These are phyloP conservation scores for Bruchidius siliquastri DNA, from an alignment of 2,888 invertebrate species.

Conservation along the genomic window DNA sequence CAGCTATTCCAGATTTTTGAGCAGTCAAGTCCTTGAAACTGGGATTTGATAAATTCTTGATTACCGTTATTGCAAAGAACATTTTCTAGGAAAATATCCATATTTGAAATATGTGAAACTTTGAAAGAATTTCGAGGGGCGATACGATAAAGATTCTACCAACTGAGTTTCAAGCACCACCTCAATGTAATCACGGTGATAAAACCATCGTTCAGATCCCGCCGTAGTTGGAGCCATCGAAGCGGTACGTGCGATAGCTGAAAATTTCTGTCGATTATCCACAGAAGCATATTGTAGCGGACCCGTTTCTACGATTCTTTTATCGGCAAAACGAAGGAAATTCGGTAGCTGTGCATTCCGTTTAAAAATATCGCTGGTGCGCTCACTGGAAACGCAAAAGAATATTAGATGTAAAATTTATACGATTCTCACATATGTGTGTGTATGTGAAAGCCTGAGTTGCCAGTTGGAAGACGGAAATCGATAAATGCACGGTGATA, in stretches of 20 bases:
- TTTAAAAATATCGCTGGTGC: background rate
- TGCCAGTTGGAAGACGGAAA: background rate
- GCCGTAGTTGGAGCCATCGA: background rate
- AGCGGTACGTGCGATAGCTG: background rate
- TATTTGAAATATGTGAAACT: too few relatives aligned
- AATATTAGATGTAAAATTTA: background rate
- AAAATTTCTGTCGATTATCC: background rate
- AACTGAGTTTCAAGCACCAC: too few relatives aligned
- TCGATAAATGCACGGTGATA: background rate
- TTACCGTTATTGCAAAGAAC: too few relatives aligned
- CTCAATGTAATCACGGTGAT: background rate
- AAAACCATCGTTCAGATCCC: background rate
- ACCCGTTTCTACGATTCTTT: background rate
- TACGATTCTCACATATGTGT: background rate
- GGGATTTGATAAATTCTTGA: too few relatives aligned
- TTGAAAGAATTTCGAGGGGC: too few relatives aligned
- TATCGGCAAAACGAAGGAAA: background rate
- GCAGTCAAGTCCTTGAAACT: too few relatives aligned
- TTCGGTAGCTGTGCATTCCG: background rate
- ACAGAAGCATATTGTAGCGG: background rate
- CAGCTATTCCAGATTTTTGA: too few relatives aligned
- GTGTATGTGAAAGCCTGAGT: background rate
- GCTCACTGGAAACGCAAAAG: background rate
- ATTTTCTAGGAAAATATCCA: too few relatives aligned
- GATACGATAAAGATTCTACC: too few relatives aligned